Base-by-base conservation (phyloP, 2,797 vertebrate genomes). In the Hipposideros larvatus region DNA sequence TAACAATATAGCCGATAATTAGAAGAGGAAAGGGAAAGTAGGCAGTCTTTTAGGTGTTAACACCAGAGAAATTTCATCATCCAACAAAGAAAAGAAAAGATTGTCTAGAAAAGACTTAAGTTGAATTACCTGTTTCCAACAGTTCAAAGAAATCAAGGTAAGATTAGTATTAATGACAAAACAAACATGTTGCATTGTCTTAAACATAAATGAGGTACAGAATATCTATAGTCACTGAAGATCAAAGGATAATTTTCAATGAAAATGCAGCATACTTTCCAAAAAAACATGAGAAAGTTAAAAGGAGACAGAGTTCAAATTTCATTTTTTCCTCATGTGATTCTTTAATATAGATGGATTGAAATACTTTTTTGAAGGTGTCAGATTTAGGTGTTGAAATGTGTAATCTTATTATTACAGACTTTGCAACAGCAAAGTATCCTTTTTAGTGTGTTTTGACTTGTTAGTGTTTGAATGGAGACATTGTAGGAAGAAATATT, bases 111-210 rank as follows among this genome's bases (percentile, higher is more conserved):
- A 96, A 92, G 94, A 92, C 63, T 96, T 94, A 94, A 61, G 63
- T 85, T 96, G 94, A 96, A 96, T 97, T 96, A 87, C 87, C 85
- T 95, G 48, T 96, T 97, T 68, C 80, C 90, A 86, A 83, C 34
- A 86, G 84, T 98, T 97, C 91, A 97, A 97, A 98, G 94, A 94
- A 96, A 97, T 95, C 95, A 93, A 96, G 94, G 91, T 26, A 55
- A 22, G 53, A 94, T 97, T 96, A 96, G 82, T 46, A 43, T 22
- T 90, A 97, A 96, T 95, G 96, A 97, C 94, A 97, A 97, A 98
- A 92, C 91, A 97, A 97, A 97, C 77, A 92, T 22, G 24, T 43
- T 77, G 51, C 48, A 77, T 96, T 90, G 80, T 97, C 92, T 98
- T 95, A 96, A 90, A 51, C 26, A 26, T 51, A 95, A 85, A 74